Evolutionary conservation across 2,113 vertebrate genomes (phyloP).

Genomic region (Promerops cafer): DNA sequence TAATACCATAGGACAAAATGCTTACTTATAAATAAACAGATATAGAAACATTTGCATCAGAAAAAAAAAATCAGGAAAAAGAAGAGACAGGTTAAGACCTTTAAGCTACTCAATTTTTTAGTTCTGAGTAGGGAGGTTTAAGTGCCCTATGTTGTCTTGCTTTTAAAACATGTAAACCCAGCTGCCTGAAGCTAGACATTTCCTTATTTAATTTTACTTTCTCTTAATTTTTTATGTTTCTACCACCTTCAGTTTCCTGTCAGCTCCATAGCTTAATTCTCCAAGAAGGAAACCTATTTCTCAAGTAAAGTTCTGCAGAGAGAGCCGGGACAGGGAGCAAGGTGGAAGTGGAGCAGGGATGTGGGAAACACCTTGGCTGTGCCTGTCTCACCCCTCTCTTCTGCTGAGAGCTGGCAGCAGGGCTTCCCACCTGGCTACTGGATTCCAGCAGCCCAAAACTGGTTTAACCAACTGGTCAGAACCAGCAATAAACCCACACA

Average conservation of each 20-base stretch:
- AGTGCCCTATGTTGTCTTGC: neutral
- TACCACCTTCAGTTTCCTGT: neutral
- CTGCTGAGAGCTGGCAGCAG: neutral
- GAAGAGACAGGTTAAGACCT: neutral
- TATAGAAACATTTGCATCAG: neutral
- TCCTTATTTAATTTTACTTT: neutral
- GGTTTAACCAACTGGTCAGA: neutral
- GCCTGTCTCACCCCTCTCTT: neutral
- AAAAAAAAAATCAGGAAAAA: neutral
- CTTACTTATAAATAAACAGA: neutral
- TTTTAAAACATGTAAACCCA: neutral
- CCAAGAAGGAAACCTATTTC: neutral
- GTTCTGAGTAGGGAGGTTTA: neutral
- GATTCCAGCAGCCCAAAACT: neutral
- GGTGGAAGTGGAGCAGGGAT: too few relatives aligned
- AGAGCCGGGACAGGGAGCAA: accelerated
- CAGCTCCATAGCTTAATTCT: neutral
- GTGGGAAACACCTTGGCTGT: neutral
- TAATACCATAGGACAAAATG: neutral
- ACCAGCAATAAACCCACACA: neutral
- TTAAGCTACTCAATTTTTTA: neutral
- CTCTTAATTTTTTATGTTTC: neutral
- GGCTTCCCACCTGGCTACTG: neutral
- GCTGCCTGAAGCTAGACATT: neutral
- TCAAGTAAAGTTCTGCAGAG: neutral